These are phyloP conservation scores for Leucoma salicis DNA, from an alignment of 2,888 invertebrate species.

Conservation along the genomic window DNA sequence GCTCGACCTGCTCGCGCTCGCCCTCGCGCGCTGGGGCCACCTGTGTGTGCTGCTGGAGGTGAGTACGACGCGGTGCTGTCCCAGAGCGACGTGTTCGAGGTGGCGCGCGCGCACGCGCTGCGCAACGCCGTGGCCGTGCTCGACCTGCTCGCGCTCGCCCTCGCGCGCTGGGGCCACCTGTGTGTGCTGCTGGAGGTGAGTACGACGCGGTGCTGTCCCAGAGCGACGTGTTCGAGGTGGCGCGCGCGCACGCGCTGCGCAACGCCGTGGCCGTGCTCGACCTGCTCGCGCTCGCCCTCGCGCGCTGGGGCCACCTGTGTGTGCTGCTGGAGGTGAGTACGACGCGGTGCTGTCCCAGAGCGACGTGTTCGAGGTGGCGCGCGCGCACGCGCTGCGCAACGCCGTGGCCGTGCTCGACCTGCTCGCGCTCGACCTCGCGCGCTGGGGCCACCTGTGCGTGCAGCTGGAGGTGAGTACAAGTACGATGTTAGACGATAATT, in stretches of 20 bases:
- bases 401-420: constrained; percentile 95
- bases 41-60: constrained; percentile 89
- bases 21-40: constrained; percentile 93
- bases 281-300: constrained; percentile 92
- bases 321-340: constrained; percentile 90
- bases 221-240: constrained; percentile 93
- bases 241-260: constrained; percentile 90
- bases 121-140: constrained; percentile 94
- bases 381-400: constrained; percentile 92
- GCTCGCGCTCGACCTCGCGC: constrained; percentile 91
- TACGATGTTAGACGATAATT: no score
- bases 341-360: constrained; percentile 97
- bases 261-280: constrained; percentile 96
- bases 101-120: constrained; percentile 91
- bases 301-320: constrained; percentile 91
- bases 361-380: constrained; percentile 92
- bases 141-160: constrained; percentile 93
- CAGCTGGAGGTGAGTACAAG: constrained; percentile 93
- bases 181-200: constrained; percentile 89
- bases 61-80: constrained; percentile 95
- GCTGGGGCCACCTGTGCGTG: constrained; percentile 93
- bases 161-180: constrained; percentile 92
- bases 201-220: constrained; percentile 97
- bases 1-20: constrained; percentile 94
- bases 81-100: constrained; percentile 94